Base-by-base conservation (phyloP, 2,888 invertebrate genomes). In the Caenorhabditis japonica region DNA sequence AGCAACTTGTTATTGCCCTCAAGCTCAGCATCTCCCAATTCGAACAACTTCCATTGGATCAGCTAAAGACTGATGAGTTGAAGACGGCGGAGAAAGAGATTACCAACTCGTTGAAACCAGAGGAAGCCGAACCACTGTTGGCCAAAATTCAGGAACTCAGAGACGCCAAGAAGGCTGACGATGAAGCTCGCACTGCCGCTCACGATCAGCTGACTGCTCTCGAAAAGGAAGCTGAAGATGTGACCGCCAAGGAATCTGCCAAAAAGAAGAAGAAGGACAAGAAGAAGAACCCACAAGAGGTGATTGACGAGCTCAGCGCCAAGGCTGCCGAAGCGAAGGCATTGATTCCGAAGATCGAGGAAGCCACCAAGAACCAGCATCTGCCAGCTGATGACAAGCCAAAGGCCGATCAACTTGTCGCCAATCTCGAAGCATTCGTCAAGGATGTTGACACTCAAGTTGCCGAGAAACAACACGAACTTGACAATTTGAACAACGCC, bases 21-120 rank as follows among this genome's bases (percentile, higher is more conserved):
- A 75, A 53, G 36, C 33, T 73, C 55, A 76, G 62, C 44, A 66
- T 79, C 49, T 68, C 58, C 13, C 75, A 77, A 43, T 64, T 77
- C 25, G 66, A 75, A 23, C 60, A 62, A 39, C 21, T 68, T 10
- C 75, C 77, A 43, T 44, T 77, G 38, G 72, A 71, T 36, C 55
- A 76, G 49, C 66, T 66, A 38, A 59, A 55, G 27, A 30, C 59
- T 3, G 71, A 75, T 34, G 64, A 75, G 15, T 47, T 75, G 66
- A 59, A 66, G 49, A 61, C 49, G 12, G 53, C 49, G 44, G 73
- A 73, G 39, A 66, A 68, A 25, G 55, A 68, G 36, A 55, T 68
- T 44, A 71, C 49, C 61, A 55, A 66, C 39, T 66, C 64, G 34
- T 59, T 64, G 58, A 41, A 61, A 36, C 64, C 64, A 52, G 72